These are phyloP conservation scores for Saccopteryx leptura DNA, from an alignment of 2,113 vertebrate genomes.

Conservation along the genomic window DNA sequence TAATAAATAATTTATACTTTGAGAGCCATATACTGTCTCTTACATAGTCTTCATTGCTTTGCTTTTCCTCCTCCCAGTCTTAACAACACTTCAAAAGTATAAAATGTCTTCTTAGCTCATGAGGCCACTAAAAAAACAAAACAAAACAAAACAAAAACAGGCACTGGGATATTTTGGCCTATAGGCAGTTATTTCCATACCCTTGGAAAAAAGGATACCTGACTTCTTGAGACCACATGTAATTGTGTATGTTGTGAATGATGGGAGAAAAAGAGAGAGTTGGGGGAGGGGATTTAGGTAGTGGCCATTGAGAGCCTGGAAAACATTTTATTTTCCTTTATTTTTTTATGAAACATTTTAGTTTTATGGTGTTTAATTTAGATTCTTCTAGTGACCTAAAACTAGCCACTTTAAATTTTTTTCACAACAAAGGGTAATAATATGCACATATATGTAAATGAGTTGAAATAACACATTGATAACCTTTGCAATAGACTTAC, in stretches of 20 bases:
- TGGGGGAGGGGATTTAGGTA: neutral
- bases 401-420: neutral
- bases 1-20: neutral
- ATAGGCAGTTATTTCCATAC: neutral
- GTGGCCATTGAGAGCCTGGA: neutral
- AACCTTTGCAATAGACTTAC: neutral
- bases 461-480: neutral
- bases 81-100: neutral
- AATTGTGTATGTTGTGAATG: neutral
- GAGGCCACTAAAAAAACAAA: neutral
- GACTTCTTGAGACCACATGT: neutral
- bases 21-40: neutral
- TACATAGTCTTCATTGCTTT: neutral
- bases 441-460: neutral
- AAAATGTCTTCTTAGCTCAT: neutral
- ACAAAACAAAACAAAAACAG: neutral
- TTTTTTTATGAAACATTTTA: neutral
- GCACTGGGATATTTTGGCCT: neutral
- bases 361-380: neutral
- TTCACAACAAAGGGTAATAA: neutral
- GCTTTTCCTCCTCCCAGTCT: rapidly evolving
- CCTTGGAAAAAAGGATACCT: neutral
- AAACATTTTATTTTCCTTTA: neutral
- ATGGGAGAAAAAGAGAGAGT: no score
- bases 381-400: neutral